Evolutionary conservation across 1,140 invertebrate species (phyloP), one percentile per base, ranked within the genome.

Genomic region (Micrasema longulum): DNA sequence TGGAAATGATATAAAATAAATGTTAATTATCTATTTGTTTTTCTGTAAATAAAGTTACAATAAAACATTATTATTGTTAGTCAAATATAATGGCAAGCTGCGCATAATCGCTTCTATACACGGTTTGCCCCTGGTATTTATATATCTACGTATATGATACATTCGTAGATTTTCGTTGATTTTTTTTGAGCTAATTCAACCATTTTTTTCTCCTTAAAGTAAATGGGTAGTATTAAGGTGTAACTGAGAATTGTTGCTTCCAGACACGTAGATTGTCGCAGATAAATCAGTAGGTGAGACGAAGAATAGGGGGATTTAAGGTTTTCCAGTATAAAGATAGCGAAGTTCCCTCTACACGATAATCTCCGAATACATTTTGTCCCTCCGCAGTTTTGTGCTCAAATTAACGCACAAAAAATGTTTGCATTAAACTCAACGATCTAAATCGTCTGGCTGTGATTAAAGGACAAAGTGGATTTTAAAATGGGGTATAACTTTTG

Each of bases 201-300:
- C n/a, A n/a, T n/a, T n/a, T n/a, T n/a, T n/a, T n/a, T n/a, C n/a
- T n/a, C n/a, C n/a, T n/a, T n/a, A n/a, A n/a, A n/a, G n/a, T n/a
- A n/a, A n/a, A n/a, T n/a, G n/a, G n/a, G n/a, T n/a, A n/a, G n/a
- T n/a, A n/a, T n/a, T n/a, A n/a, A n/a, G n/a, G n/a, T 1, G 11
- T 22, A 53, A 26, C 22, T 53, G 22, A 12, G 20, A 43, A 43
- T 18, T 26, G 36, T 47, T 23, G 62, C 18, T 7, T n/a, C 1
- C n/a, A 41, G 10, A 48, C 23, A 43, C 48, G 50, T 26, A 63
- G 64, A 71, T 74, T 66, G 38, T 23, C 26, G 50, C 57, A 71
- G 69, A 74, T 74, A 74, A 74, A 74, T 74, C 69, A 74, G 73
- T 53, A 65, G 52, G 55, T 64, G 71, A 47, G 57, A 64, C 38